A percentile compares a stretch with the other conserved stretches of the same genome.
Evolutionary conservation across 2,797 vertebrate genomes (phyloP).

Genomic region (Podargus strigoides): DNA sequence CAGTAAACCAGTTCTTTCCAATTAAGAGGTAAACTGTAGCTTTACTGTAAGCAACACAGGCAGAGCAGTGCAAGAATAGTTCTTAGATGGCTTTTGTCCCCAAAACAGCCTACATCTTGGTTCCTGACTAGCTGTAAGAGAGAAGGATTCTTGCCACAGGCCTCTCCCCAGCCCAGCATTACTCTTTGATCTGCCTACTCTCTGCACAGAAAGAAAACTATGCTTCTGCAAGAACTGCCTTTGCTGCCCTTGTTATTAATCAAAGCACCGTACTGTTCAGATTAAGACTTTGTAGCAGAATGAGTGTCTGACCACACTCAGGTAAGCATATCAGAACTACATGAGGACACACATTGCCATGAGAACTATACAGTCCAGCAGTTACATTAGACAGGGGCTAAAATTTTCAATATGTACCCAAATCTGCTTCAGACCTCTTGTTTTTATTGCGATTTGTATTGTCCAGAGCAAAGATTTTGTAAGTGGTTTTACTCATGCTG

Average conservation of each 20-base stretch:
- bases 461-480: not conserved
- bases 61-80: not conserved
- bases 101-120: not conserved
- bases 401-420: not conserved
- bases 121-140: not conserved
- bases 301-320: not conserved
- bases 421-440: not conserved
- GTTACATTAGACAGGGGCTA: not conserved
- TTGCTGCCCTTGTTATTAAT: not conserved
- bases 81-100: not conserved
- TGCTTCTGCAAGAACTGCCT: not conserved
- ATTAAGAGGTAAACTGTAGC: not conserved
- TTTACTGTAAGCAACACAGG: not conserved
- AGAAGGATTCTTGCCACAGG: not conserved
- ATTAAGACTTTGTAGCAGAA: not conserved
- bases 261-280: not conserved
- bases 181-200: not conserved
- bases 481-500: not conserved
- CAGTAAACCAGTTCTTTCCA: not conserved
- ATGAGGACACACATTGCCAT: not conserved
- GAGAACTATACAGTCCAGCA: not conserved
- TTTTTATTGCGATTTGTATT: not conserved
- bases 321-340: not conserved
- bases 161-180: not conserved
- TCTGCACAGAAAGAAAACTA: not conserved